A percentile compares a stretch with the other conserved stretches of the same genome.
phyloP scores from a whole-genome alignment of 2,888 invertebrate genomes.

The Erpobdella octoculata region DNA sequence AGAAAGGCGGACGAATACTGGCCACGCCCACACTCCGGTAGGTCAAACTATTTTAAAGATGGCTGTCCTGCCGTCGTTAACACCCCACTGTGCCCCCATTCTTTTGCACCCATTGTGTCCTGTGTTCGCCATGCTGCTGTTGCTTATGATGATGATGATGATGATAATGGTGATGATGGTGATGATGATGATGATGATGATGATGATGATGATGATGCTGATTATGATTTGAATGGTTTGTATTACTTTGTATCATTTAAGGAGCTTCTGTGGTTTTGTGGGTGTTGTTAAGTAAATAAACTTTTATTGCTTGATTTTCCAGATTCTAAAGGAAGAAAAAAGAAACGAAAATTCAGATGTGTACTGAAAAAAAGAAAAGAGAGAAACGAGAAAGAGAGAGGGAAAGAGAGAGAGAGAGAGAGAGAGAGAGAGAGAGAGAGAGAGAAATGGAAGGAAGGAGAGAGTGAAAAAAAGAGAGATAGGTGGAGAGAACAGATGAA shows the following conservation, averaged over 20 bases:
- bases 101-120: too few species aligned
- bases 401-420: not conserved
- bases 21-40: too few species aligned
- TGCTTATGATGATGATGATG: constrained; percentile 21
- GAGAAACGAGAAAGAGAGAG: not conserved
- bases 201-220: constrained; percentile 9
- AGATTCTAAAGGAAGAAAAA: not conserved
- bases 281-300: too few species aligned
- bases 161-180: constrained; percentile 21
- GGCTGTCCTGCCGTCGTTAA: too few species aligned
- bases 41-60: too few species aligned
- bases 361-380: not conserved
- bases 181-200: constrained; percentile 19
- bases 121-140: not conserved
- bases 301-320: not conserved
- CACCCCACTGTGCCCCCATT: too few species aligned
- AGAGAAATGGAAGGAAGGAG: not conserved
- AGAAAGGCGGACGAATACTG: too few species aligned
- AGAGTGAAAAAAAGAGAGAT: not conserved
- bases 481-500: not conserved
- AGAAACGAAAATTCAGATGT: not conserved
- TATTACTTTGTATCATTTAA: not conserved
- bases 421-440: not conserved
- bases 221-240: too few species aligned
- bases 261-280: too few species aligned